Conservation (phyloP, 1,140 invertebrate species). For the Sinonovacula constricta region DNA sequence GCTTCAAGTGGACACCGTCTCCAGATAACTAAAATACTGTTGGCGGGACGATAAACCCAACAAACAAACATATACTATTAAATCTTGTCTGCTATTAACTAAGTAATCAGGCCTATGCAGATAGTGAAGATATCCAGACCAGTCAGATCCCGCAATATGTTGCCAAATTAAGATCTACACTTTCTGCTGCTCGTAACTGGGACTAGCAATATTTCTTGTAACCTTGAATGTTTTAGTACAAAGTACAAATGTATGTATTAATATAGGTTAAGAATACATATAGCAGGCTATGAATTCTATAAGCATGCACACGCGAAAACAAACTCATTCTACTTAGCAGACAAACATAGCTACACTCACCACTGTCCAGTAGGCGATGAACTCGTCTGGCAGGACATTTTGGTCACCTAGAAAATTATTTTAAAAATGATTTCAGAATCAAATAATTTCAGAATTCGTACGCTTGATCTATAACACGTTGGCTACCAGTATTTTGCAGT, state of each 20-base stretch:
- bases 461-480: too few species aligned
- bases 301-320: not conserved
- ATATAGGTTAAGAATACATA: not conserved
- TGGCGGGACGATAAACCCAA: too few species aligned
- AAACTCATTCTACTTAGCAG: not conserved
- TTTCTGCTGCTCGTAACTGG: not conserved
- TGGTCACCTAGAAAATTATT: constrained; percentile 21
- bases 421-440: too few species aligned
- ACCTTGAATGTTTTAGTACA: not conserved
- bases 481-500: too few species aligned
- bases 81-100: too few species aligned
- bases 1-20: too few species aligned
- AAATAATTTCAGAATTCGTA: too few species aligned
- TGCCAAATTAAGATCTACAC: not conserved
- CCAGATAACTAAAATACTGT: too few species aligned
- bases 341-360: not conserved
- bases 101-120: too few species aligned
- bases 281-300: not conserved
- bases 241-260: not conserved
- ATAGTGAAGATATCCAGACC: too few species aligned
- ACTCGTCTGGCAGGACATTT: constrained; percentile 7
- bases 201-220: not conserved
- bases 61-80: too few species aligned
- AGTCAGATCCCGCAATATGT: too few species aligned
- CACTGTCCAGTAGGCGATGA: constrained; percentile 27